Evolutionary conservation across 2,113 vertebrate genomes (phyloP), one percentile per base, ranked within the genome.

Genomic region (Salvelinus alpinus): DNA sequence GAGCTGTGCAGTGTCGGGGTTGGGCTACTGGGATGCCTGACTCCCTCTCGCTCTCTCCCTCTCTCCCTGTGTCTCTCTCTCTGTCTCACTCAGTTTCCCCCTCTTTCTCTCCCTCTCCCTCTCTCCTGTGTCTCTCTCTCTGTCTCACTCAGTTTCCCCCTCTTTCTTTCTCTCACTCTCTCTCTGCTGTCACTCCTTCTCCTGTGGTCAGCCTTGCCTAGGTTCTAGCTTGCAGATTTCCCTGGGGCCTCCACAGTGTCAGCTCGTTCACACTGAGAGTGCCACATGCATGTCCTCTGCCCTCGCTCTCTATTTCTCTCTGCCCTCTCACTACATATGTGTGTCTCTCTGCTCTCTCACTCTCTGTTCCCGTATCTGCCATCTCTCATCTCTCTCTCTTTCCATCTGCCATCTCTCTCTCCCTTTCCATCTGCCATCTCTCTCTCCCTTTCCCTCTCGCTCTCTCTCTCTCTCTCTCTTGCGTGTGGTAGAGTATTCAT

Each of bases 81-180:
- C 57, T 60, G 16, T 7, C 57, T 60, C 57, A 2, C 34, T 38
- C 34, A 8, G 34, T 38, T 8, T 38, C 34, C 7, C 0, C 0
- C 1, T 51, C 48, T 9, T 0, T 14, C 3, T 51, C 0, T 51
- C 14, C 6, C 31, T 34, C 29, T 29, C 3, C 0, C 3, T 2
- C 29, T 29, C 29, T n/a, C n/a, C 24, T 24, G 24, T 25, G 25
- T 31, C 29, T 31, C 29, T 31, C 29, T 31, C 29, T 31, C 4
- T 25, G 25, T 25, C 25, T 25, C 25, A 25, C 25, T 25, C 25
- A 25, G 25, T 25, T 25, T 25, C 25, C 25, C 25, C 25, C 25
- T 25, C 25, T 25, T 25, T 29, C 29, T 29, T 31, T 34, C 31
- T 34, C 5, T 34, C 5, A 0, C 31, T 34, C 31, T 34, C 31